phyloP scores from a whole-genome alignment of 2,888 invertebrate species.

The Agonopterix alstromeriana region DNA sequence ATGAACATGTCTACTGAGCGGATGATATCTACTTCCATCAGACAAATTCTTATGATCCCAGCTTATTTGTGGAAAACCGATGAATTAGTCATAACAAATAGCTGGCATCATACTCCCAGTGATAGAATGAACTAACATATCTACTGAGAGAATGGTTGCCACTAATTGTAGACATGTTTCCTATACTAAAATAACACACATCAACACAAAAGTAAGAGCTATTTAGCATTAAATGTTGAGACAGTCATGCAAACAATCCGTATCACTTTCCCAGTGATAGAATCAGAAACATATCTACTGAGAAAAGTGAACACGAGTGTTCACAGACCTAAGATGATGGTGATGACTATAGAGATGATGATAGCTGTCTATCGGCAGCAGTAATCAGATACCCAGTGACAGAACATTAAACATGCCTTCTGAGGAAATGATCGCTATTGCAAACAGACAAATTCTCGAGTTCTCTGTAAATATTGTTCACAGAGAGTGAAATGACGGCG shows the following conservation, averaged over 20 bases:
- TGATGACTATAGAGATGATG: conserved; percentile 3
- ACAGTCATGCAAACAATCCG: too few species aligned
- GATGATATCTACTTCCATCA: conserved; percentile 2
- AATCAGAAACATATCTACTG: conserved; percentile 3
- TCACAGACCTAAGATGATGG: neutral
- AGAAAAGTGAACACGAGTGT: neutral
- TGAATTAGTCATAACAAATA: conserved; percentile 2
- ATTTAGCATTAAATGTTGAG: too few species aligned
- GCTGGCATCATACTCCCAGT: neutral
- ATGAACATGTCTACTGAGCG: conserved; percentile 2
- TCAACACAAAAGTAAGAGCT: too few species aligned
- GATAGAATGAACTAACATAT: neutral
- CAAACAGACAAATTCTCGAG: too few species aligned
- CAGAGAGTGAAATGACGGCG: conserved; percentile 1
- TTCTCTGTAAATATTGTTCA: neutral
- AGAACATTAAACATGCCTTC: conserved; percentile 2
- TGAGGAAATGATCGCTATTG: conserved; percentile 9
- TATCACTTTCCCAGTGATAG: conserved; percentile 6
- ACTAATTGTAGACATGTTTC: neutral
- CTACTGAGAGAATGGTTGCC: neutral
- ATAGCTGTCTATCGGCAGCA: neutral
- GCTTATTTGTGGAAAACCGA: neutral
- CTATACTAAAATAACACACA: neutral
- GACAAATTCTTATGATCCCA: too few species aligned
- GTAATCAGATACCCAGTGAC: conserved; percentile 6